phyloP scores from a whole-genome alignment of 2,888 invertebrate genomes.

The Kryphioiulus occultus region DNA sequence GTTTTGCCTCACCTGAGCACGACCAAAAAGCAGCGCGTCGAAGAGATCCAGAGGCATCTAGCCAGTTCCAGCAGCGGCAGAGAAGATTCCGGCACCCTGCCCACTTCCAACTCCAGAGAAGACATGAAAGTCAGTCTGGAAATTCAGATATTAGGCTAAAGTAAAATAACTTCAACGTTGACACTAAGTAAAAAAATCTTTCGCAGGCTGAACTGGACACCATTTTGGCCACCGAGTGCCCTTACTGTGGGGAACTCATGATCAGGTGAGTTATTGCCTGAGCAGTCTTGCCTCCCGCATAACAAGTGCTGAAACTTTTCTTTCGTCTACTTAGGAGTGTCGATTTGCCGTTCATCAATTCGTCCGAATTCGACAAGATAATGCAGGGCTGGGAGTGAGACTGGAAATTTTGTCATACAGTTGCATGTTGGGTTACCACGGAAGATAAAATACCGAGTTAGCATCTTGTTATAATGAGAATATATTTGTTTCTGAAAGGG shows the following conservation, averaged over 20 bases:
- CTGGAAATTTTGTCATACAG: neutral
- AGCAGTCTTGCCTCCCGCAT: too few relatives aligned
- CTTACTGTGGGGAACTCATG: constrained; percentile 92
- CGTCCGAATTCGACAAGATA: constrained; percentile 81
- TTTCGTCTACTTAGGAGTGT: constrained; percentile 71
- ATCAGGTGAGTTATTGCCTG: constrained; percentile 68
- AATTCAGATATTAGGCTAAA: neutral
- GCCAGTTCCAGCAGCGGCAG: neutral
- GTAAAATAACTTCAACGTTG: neutral
- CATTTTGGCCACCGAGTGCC: constrained; percentile 87
- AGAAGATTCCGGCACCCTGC: neutral
- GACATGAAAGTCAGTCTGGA: neutral
- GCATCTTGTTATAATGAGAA: too few relatives aligned
- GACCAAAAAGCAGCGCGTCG: constrained; percentile 66
- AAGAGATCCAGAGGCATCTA: constrained; percentile 63
- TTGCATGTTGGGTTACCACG: too few relatives aligned
- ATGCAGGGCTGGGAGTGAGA: constrained; percentile 83
- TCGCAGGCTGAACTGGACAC: constrained; percentile 83
- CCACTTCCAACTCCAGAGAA: constrained; percentile 6
- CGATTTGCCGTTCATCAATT: constrained; percentile 86
- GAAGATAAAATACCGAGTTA: too few relatives aligned
- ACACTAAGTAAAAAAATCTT: neutral
- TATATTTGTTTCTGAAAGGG: too few relatives aligned
- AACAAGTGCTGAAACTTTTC: too few relatives aligned
- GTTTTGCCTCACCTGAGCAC: constrained; percentile 72